A percentile compares a stretch with the other conserved stretches of the same genome.
phyloP scores from a whole-genome alignment of 2,797 vertebrate genomes.

The Eremophila alpestris region DNA sequence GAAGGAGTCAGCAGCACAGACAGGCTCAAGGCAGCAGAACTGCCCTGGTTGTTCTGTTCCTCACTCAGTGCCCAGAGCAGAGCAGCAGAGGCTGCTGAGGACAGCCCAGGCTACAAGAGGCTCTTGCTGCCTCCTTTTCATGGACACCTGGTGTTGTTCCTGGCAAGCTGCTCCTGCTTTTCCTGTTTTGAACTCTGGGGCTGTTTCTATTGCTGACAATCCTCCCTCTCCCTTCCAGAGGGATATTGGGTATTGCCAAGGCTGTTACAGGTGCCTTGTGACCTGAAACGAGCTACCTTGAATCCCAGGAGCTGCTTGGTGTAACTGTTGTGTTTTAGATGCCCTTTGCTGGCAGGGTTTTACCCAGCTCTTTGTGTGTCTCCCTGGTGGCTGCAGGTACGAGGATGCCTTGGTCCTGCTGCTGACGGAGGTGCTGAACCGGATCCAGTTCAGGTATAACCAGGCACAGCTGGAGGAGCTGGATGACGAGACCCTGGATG shows the following conservation, averaged over 20 bases:
- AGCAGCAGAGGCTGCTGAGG: not conserved
- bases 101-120: not conserved
- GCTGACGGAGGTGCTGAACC: conserved; percentile 92
- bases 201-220: not conserved
- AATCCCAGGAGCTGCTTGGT: not conserved
- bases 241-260: not conserved
- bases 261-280: not conserved
- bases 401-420: conserved; percentile 93
- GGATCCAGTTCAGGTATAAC: conserved; percentile 96
- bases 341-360: not conserved
- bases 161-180: not conserved
- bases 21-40: not conserved
- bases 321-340: not conserved
- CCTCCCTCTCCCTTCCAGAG: not conserved
- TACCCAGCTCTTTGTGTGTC: not conserved
- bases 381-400: conserved; percentile 80
- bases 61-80: not conserved
- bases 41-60: not conserved
- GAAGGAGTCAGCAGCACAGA: not conserved
- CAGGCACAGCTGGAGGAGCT: conserved; percentile 96
- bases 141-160: not conserved
- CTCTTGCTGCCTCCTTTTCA: not conserved
- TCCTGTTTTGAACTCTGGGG: not conserved
- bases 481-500: conserved; percentile 95
- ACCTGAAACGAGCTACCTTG: not conserved